These are phyloP conservation scores for Sipha flava DNA, from an alignment of 1,140 invertebrate genomes.

Conservation along the genomic window DNA sequence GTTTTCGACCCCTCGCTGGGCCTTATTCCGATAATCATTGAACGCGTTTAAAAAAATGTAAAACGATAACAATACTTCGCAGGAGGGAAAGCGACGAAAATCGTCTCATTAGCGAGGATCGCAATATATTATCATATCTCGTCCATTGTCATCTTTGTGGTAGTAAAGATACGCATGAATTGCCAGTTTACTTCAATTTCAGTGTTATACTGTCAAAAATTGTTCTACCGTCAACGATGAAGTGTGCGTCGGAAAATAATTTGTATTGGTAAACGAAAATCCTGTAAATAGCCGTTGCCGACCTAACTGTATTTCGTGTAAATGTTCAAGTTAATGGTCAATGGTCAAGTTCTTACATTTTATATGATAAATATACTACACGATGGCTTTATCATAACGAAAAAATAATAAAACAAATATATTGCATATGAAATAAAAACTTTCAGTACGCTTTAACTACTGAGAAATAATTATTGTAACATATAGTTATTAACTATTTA, in stretches of 20 bases:
- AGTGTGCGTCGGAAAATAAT: neutral
- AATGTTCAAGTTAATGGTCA: too few relatives aligned
- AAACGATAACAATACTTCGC: neutral
- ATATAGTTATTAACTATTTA: too few relatives aligned
- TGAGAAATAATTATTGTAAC: too few relatives aligned
- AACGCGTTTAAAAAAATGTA: neutral
- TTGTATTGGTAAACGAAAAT: too few relatives aligned
- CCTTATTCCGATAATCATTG: neutral
- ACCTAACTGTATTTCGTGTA: too few relatives aligned
- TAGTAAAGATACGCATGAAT: neutral
- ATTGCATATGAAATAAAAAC: too few relatives aligned
- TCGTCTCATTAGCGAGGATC: slow-evolving; percentile 13
- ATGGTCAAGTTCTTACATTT: too few relatives aligned
- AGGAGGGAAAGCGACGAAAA: neutral
- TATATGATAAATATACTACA: too few relatives aligned
- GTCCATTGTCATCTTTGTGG: neutral
- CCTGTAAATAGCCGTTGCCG: too few relatives aligned
- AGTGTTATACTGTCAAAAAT: neutral
- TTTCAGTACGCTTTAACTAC: too few relatives aligned
- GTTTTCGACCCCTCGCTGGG: neutral
- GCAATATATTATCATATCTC: neutral
- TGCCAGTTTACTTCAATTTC: neutral
- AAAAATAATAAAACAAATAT: too few relatives aligned
- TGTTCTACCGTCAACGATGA: neutral
- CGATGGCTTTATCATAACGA: too few relatives aligned